Evolutionary conservation across 2,113 vertebrate species (phyloP), one percentile per base, ranked within the genome.

Genomic region (Actenoides hombroni): DNA sequence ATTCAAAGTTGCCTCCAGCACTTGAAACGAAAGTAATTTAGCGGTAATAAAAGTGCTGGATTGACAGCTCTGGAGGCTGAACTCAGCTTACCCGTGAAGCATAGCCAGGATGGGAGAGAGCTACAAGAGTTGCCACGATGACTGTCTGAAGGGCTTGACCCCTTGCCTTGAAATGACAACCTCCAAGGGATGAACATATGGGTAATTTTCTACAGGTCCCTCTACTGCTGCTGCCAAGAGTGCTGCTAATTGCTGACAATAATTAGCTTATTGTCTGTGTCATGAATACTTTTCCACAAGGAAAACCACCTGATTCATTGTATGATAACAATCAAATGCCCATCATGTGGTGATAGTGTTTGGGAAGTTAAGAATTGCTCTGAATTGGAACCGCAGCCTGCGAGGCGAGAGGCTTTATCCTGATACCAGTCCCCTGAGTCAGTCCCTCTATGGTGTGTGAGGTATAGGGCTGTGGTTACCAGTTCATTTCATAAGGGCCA

Each of bases 11-110:
- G 97, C 96, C 96, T 97, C 92, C 92, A 96, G 96, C 95, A 75
- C 88, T 94, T 86, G 95, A 94, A 97, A 96, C 94, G 96, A 87
- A 96, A 96, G 96, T 96, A 93, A 97, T 97, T 97, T 96, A 94
- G 90, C 3, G 40, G 73, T 96, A 96, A 96, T 97, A 96, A 96
- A 97, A 95, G 81, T 51, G 33, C 79, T 75, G 69, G 97, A 96
- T 94, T 96, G 97, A 97, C 97, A 96, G 94, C 73, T 96, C 92
- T 83, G 77, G 79, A 91, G 89, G 88, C 91, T 82, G 94, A 94
- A 93, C 70, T 89, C 6, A 3, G 67, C 88, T 96, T 95, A 87
- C 73, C 69, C 2, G 0, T 57, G 65, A 73, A 89, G 84, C 5
- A 6, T 78, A 91, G 57, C 46, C 71, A 3, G 64, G 39, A 79